These are phyloP conservation scores for Siphamia tubifer DNA, from an alignment of 2,113 vertebrate genomes.

Conservation along the genomic window DNA sequence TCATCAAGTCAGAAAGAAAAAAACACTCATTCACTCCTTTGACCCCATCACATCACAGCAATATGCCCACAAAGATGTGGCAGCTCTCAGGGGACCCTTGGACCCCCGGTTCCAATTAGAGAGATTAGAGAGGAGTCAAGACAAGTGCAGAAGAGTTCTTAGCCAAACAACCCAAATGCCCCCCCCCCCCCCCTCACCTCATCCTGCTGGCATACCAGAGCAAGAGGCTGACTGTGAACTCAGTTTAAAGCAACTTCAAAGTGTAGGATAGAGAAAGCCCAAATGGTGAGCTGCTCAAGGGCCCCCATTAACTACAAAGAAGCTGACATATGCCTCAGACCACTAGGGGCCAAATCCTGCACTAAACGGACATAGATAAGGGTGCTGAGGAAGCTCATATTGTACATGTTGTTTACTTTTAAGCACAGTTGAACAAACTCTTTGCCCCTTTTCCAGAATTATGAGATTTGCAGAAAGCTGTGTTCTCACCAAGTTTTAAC, in stretches of 20 bases:
- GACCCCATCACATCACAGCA: constrained; percentile 50
- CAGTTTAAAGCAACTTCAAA: constrained; percentile 51
- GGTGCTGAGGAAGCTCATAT: background rate
- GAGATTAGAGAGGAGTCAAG: constrained; percentile 66
- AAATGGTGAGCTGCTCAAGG: constrained; percentile 38
- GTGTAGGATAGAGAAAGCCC: constrained; percentile 21
- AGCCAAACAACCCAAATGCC: constrained; percentile 32
- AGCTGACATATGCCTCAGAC: constrained; percentile 15
- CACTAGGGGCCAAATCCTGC: background rate
- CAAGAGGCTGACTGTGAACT: constrained; percentile 40
- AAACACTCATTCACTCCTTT: background rate
- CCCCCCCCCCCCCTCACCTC: background rate
- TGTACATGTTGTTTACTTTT: background rate
- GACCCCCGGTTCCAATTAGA: constrained; percentile 53
- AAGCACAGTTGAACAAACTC: background rate
- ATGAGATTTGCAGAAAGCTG: background rate
- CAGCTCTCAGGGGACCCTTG: constrained; percentile 45
- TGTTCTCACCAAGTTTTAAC: background rate
- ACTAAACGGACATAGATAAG: background rate
- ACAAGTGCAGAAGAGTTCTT: constrained; percentile 46
- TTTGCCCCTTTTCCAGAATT: background rate
- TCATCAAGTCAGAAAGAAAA: background rate
- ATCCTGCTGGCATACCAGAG: constrained; percentile 59
- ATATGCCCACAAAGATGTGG: constrained; percentile 51
- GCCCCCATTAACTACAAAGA: constrained; percentile 23